phyloP scores from a whole-genome alignment of 37 sponge, comb jelly and placozoan genomes.

The Halichondria panicea region DNA sequence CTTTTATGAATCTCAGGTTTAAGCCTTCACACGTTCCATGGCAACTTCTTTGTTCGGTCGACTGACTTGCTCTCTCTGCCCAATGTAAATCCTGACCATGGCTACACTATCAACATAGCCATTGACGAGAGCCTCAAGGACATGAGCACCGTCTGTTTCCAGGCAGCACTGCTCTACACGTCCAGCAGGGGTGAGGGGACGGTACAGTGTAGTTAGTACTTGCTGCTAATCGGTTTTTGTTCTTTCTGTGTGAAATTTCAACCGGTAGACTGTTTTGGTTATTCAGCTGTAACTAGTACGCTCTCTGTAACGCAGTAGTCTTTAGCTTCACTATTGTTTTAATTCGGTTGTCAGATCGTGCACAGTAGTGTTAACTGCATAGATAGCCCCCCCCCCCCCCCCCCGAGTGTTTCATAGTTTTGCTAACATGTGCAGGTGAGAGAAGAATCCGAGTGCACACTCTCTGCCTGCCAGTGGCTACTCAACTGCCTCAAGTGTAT shows the following conservation, averaged over 20 bases:
- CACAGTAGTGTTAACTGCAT: too few relatives aligned
- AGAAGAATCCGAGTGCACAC: constrained; percentile 93
- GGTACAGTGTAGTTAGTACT: too few relatives aligned
- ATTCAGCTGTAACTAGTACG: too few relatives aligned
- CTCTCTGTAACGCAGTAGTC: too few relatives aligned
- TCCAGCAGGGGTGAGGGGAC: constrained; percentile 58
- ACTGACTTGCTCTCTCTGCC: constrained; percentile 96
- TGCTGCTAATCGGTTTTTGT: too few relatives aligned
- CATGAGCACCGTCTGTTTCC: constrained; percentile 75
- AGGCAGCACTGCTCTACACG: constrained; percentile 96
- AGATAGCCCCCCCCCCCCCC: background rate
- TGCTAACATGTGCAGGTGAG: constrained; percentile 66
- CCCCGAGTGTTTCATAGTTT: background rate
- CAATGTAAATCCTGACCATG: constrained; percentile 92
- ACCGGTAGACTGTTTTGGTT: too few relatives aligned
- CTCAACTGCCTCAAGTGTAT: constrained; percentile 74
- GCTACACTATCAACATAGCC: constrained; percentile 83
- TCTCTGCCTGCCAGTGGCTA: constrained; percentile 82
- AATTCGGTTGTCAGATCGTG: too few relatives aligned
- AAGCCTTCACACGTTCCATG: constrained; percentile 92
- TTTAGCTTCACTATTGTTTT: too few relatives aligned
- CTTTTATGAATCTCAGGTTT: constrained; percentile 58
- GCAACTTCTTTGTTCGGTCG: constrained; percentile 97
- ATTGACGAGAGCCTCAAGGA: constrained; percentile 95
- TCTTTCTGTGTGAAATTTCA: too few relatives aligned